Evolutionary conservation across 2,797 vertebrate species (phyloP), one percentile per base, ranked within the genome.

Genomic region (Fistularia tabacaria): DNA sequence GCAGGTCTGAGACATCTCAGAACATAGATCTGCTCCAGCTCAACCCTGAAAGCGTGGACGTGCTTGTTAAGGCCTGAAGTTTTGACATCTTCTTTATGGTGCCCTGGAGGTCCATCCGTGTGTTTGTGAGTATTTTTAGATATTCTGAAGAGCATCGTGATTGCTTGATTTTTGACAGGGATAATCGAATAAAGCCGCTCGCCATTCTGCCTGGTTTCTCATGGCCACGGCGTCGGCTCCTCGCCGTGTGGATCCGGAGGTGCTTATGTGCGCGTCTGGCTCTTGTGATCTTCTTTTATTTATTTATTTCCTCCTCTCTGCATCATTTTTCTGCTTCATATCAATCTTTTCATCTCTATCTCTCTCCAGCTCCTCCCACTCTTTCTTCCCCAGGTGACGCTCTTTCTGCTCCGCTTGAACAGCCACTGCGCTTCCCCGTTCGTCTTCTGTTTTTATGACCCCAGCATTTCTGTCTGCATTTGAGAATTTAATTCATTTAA

Each of bases 1-100:
- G 25, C 25, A 25, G 25, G 25, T 25, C 2, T 25, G 25, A 25
- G 25, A 25, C 5, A 25, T 25, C 25, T 25, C 25, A 25, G 2
- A 25, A 25, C 25, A 25, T 5, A 3, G 25, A 25, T 25, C 25
- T 25, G 25, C 25, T 25, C 25, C 25, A 5, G 25, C 25, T 25
- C 25, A 25, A 25, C 25, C 25, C 25, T 25, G 25, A 25, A 25
- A 25, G 6, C 64, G 50, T 51, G 53, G 43, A 61, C 43, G 57
- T 57, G 62, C 77, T 10, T 83, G 85, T 76, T 40, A 6, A 70
- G 59, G 60, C 85, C 37, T 76, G 85, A 56, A 4, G 44, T 36
- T n/a, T 25, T 2, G 45, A 61, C 44, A 45, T 64, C 49, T 62
- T 39, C 9, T 38, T 59, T 62, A 61, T 69, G 47, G 1, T 47